Conservation (phyloP, 1,140 invertebrate species). For the Gyrodactylus bullatarudis region DNA sequence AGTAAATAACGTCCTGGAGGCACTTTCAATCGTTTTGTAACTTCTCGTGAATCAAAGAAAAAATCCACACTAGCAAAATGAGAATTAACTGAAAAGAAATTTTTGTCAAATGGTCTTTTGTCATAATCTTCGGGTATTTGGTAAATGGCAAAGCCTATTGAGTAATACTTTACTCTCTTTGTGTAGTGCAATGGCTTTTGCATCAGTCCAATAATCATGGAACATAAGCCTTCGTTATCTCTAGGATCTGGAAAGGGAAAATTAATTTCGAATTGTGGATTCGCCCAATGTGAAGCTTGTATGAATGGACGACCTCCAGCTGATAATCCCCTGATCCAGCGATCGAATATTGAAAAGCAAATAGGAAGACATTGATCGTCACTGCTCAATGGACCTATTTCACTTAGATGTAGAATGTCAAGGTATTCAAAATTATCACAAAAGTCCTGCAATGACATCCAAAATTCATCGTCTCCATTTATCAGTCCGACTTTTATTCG, state of each 20-base stretch:
- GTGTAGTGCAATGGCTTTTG: conserved; percentile 56
- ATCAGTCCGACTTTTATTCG: background rate
- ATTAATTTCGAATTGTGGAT: conserved; percentile 1
- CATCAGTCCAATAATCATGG: background rate
- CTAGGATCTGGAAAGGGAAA: background rate
- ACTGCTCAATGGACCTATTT: background rate
- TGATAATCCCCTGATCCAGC: background rate
- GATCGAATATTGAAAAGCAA: background rate
- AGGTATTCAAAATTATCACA: background rate
- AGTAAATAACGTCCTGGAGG: conserved; percentile 64
- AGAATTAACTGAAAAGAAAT: conserved; percentile 3
- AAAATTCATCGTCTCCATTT: background rate
- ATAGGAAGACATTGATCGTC: background rate
- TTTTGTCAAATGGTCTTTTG: background rate
- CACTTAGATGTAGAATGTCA: background rate
- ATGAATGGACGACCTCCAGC: background rate
- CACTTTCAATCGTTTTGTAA: conserved; percentile 49
- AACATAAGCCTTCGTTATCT: background rate
- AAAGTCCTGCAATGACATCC: background rate
- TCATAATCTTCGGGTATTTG: background rate
- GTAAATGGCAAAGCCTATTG: conserved; percentile 85
- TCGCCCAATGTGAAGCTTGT: background rate
- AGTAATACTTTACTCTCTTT: conserved; percentile 56
- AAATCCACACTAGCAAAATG: background rate
- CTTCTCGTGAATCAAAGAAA: conserved; percentile 40